Percentiles rank a stretch among this genome's conserved stretches.
phyloP scores from a whole-genome alignment of 1,140 invertebrate species.

The Oscheius sp. region DNA sequence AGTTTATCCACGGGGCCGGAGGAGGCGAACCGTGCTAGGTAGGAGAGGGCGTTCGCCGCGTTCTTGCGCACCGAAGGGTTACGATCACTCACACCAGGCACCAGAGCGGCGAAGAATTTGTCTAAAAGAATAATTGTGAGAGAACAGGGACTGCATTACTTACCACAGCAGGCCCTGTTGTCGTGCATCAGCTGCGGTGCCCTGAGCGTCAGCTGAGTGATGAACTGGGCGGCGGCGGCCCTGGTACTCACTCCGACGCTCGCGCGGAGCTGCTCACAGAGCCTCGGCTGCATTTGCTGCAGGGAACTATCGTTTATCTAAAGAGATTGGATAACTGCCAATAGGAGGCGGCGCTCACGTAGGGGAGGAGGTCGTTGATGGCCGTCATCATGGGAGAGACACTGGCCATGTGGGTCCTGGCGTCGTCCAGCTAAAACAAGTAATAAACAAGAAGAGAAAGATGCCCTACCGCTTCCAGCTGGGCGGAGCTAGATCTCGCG shows the following conservation, averaged over 20 bases:
- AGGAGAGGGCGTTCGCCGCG: slow-evolving; percentile 77
- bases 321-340: slow-evolving; percentile 12
- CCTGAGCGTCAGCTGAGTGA: slow-evolving; percentile 29
- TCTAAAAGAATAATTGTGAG: slow-evolving; percentile 62
- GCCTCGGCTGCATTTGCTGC: background rate
- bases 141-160: slow-evolving; percentile 12
- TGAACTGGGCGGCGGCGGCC: slow-evolving; percentile 36
- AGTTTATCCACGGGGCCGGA: slow-evolving; percentile 16
- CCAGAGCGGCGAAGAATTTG: slow-evolving; percentile 75
- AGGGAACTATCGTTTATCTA: slow-evolving; percentile 15
- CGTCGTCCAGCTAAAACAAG: slow-evolving; percentile 69
- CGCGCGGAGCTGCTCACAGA: slow-evolving; percentile 21
- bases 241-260: slow-evolving; percentile 32
- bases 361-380: slow-evolving; percentile 65
- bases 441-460: background rate
- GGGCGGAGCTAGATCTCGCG: slow-evolving; percentile 70
- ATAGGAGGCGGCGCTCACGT: slow-evolving; percentile 13
- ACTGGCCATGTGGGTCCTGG: slow-evolving; percentile 74
- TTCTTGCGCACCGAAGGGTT: slow-evolving; percentile 78
- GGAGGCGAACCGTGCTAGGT: slow-evolving; percentile 68
- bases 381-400: slow-evolving; percentile 83
- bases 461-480: slow-evolving; percentile 31
- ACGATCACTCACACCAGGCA: slow-evolving; percentile 78
- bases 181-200: slow-evolving; percentile 29
- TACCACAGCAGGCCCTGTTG: slow-evolving; percentile 19